Evolutionary conservation across 2,797 vertebrate genomes (phyloP), one percentile per base, ranked within the genome.

Genomic region (Calcarius lapponicus): DNA sequence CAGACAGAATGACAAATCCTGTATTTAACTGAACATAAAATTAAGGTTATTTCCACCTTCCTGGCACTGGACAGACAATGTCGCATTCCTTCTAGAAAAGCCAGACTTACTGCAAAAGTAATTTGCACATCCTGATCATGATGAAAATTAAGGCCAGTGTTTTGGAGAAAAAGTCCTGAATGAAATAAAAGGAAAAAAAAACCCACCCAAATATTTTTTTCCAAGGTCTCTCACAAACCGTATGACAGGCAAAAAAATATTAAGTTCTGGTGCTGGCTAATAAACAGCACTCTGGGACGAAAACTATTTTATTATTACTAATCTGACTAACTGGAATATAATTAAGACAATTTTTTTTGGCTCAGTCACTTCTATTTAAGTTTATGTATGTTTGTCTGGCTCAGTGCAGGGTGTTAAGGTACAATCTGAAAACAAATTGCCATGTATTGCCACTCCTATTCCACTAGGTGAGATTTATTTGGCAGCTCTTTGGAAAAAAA

Each of bases 391-490:
- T 95, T 94, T 86, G 36, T 75, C 47, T 94, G 85, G 47, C 51
- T 83, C 10, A n/a, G 26, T 73, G 32, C 15, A 86, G 14, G 43
- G 61, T 62, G 24, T 79, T 66, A 81, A 0, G 1, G 38, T n/a
- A 70, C 29, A 90, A 53, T 45, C n/a, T 88, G 80, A 86, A 96
- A 94, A 92, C 62, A 90, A 81, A 81, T 26, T 75, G 61, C 58
- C 3, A 4, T 75, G 20, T 48, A 40, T 17, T 67, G 16, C 34
- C 81, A 65, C 66, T 86, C 12, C n/a, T 86, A 38, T 50, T 92
- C 82, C 70, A 82, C 17, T 51, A 92, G 15, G 56, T 73, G 60
- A 92, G 32, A 88, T 70, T 86, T 79, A 43, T 81, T 88, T 91
- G 62, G 72, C 45, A 72, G 32, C 50, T 75, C 25, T 86, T 78